Conservation (phyloP, 2,113 vertebrate genomes). For the Hippotragus niger region DNA sequence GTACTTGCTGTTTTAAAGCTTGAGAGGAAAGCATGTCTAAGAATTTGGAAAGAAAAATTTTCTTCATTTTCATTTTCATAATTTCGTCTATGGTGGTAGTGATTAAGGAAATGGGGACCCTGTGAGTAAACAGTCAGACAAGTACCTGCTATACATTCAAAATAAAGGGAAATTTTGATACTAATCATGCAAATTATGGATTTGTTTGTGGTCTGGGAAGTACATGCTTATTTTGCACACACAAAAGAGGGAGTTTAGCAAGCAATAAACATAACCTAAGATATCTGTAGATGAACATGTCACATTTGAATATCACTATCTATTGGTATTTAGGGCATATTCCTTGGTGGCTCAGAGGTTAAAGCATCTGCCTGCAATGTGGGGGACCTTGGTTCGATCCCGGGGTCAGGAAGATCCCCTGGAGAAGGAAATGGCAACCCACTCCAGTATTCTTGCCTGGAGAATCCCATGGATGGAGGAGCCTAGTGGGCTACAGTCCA, state of each 20-base stretch:
- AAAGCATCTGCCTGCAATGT: neutral
- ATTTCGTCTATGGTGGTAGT: neutral
- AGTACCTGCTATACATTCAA: neutral
- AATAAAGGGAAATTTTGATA: neutral
- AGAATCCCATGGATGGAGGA: neutral
- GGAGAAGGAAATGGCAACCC: neutral
- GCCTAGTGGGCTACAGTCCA: neutral
- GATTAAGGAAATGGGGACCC: neutral
- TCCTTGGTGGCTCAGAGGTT: neutral
- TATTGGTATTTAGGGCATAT: neutral
- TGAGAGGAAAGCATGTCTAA: neutral
- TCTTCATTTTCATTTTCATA: slow-evolving; percentile 22
- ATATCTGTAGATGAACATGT: neutral
- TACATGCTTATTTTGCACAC: neutral
- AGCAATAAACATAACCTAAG: neutral
- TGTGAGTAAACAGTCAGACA: neutral
- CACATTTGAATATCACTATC: neutral
- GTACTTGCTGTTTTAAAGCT: slow-evolving; percentile 9
- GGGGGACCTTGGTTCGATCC: neutral
- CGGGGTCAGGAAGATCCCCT: neutral
- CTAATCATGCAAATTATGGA: neutral
- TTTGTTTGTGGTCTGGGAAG: neutral
- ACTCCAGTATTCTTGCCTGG: neutral
- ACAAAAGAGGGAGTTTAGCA: neutral
- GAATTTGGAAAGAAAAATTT: slow-evolving; percentile 16